phyloP scores from a whole-genome alignment of 2,888 invertebrate species.

The Bugulina stolonifera region DNA sequence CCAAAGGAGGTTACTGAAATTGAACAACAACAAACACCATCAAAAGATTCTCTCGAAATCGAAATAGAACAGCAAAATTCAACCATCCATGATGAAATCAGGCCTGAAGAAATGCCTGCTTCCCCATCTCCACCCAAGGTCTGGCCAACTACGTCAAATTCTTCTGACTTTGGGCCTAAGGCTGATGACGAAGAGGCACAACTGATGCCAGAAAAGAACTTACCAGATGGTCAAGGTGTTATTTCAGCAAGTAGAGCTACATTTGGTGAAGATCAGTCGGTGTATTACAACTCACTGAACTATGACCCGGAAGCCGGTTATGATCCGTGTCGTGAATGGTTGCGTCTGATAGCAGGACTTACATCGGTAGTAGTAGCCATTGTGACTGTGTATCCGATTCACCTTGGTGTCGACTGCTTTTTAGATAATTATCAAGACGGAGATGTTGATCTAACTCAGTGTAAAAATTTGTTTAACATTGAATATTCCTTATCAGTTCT shows the following conservation, averaged over 20 bases:
- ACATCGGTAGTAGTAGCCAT: not conserved
- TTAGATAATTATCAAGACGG: not conserved
- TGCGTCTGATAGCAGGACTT: not conserved
- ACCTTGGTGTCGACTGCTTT: not conserved
- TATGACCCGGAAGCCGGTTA: not conserved
- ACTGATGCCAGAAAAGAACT: not conserved
- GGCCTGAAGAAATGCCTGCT: too few species aligned
- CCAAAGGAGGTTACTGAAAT: too few species aligned
- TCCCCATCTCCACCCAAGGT: too few species aligned
- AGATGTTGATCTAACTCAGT: not conserved
- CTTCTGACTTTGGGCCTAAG: too few species aligned
- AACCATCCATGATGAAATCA: too few species aligned
- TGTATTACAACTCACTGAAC: not conserved
- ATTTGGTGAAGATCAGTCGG: not conserved
- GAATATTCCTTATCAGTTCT: conserved; percentile 5
- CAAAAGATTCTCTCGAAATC: too few species aligned
- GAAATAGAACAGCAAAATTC: too few species aligned
- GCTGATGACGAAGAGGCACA: not conserved
- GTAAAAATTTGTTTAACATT: conserved; percentile 5
- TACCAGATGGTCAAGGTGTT: too few species aligned
- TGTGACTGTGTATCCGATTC: not conserved
- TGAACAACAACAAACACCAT: too few species aligned
- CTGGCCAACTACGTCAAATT: too few species aligned
- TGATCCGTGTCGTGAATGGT: conserved; percentile 22
- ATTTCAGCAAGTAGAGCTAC: not conserved